Evolutionary conservation across 2,888 invertebrate genomes (phyloP), one percentile per base, ranked within the genome.

Genomic region (Griposia aprilina): DNA sequence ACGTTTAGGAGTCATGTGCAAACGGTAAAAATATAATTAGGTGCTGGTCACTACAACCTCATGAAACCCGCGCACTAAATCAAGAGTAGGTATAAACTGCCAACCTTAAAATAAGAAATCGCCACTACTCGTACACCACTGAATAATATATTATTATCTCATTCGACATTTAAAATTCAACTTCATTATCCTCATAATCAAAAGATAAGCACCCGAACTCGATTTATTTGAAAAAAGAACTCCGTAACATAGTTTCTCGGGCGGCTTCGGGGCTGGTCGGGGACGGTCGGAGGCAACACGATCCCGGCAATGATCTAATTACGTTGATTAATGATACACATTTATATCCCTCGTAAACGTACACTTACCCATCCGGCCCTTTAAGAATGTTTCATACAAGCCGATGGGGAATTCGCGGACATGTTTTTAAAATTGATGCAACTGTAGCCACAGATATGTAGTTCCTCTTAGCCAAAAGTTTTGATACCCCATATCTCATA

Each of bases 291-390:
- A 71, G 75, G 93, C 91, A 94, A 96, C 96, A 90, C 93, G 95
- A 96, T 93, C 93, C 93, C 91, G 85, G 93, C 95, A 96, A 96
- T 96, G 96, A 96, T 94, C 96, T 96, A 95, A 96, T 96, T 96
- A 96, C 94, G 86, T 91, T 94, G 96, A 96, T 96, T 95, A 96
- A 96, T 96, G 96, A 94, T 92, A 88, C 92, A 87, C 95, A 96
- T 96, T 96, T 94, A 95, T 96, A 95, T 95, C 89, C 90, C 88
- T 89, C 91, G 95, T 93, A 94, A 95, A 93, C 91, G 92, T 92
- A 94, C 93, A 94, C 95, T 93, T 90, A 90, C 89, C 89, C 88
- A 88, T 89, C 90, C 83, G 82, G 90, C 89, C 81, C 85, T 86
- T 85, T 82, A 87, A 90, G 88, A 93, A 89, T 84, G 90, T 90